A percentile compares a stretch with the other conserved stretches of the same genome.
These are phyloP conservation scores for Semicossyphus pulcher DNA, from an alignment of 2,113 vertebrate genomes.

Conservation along the genomic window DNA sequence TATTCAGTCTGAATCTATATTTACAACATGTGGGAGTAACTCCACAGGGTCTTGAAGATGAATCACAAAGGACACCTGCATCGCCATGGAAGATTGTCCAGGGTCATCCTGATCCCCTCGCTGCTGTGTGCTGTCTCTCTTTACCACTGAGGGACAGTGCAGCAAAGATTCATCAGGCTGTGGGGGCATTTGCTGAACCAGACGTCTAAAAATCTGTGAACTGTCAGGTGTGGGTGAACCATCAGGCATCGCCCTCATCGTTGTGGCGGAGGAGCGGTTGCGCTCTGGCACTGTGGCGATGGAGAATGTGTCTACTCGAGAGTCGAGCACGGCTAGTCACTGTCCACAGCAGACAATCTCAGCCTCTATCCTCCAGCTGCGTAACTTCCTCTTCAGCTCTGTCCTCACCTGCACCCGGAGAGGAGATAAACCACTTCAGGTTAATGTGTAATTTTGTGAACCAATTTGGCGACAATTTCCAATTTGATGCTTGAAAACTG, in stretches of 20 bases:
- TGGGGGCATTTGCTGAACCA: not conserved
- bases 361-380: slow-evolving; percentile 81
- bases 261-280: slow-evolving; percentile 45
- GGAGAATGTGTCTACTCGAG: slow-evolving; percentile 56
- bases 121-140: not conserved
- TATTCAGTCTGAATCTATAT: slow-evolving; percentile 62
- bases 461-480: too few relatives aligned
- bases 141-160: slow-evolving; percentile 10
- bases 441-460: not conserved
- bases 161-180: slow-evolving; percentile 21
- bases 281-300: slow-evolving; percentile 52
- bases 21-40: slow-evolving; percentile 64
- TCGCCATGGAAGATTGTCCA: slow-evolving; percentile 7
- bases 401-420: slow-evolving; percentile 81
- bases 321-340: slow-evolving; percentile 73
- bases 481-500: not conserved
- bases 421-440: not conserved
- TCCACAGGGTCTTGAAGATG: slow-evolving; percentile 72
- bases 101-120: not conserved
- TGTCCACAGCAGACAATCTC: slow-evolving; percentile 73
- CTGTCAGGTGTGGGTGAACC: slow-evolving; percentile 31
- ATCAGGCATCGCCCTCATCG: slow-evolving; percentile 22
- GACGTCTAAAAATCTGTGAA: slow-evolving; percentile 21
- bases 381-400: slow-evolving; percentile 85
- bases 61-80: slow-evolving; percentile 69